phyloP scores from a whole-genome alignment of 2,797 vertebrate genomes.

The Sebastes dallii region DNA sequence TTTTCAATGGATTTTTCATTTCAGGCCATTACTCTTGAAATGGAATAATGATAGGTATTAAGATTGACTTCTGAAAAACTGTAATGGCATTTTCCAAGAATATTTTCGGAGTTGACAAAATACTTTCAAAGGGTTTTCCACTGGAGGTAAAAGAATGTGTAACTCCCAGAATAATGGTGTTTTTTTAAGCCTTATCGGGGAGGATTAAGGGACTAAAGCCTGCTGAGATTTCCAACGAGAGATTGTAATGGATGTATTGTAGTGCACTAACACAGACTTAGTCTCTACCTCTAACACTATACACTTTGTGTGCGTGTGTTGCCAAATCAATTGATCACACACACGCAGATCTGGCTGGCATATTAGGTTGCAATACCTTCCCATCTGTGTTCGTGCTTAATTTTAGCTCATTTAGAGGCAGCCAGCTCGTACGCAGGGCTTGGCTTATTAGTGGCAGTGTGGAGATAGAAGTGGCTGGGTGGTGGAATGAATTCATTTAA shows the following conservation, averaged over 20 bases:
- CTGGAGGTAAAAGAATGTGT: not conserved
- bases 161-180: slow-evolving; percentile 19
- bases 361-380: slow-evolving; percentile 20
- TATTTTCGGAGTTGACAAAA: not conserved
- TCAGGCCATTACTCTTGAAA: not conserved
- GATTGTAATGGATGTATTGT: slow-evolving; percentile 32
- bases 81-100: not conserved
- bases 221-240: slow-evolving; percentile 25
- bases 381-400: slow-evolving; percentile 36
- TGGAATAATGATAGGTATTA: not conserved
- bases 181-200: slow-evolving; percentile 26
- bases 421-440: slow-evolving; percentile 10
- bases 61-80: not conserved
- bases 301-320: not conserved
- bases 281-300: slow-evolving; percentile 6
- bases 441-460: slow-evolving; percentile 34
- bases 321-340: not conserved
- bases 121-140: not conserved
- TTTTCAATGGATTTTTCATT: slow-evolving; percentile 3
- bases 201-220: slow-evolving; percentile 27
- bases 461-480: slow-evolving; percentile 27
- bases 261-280: slow-evolving; percentile 10
- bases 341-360: not conserved
- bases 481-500: slow-evolving; percentile 42
- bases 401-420: slow-evolving; percentile 40